These are phyloP conservation scores for Drosophila antonietae DNA, from an alignment of 2,888 invertebrate genomes.

Conservation along the genomic window DNA sequence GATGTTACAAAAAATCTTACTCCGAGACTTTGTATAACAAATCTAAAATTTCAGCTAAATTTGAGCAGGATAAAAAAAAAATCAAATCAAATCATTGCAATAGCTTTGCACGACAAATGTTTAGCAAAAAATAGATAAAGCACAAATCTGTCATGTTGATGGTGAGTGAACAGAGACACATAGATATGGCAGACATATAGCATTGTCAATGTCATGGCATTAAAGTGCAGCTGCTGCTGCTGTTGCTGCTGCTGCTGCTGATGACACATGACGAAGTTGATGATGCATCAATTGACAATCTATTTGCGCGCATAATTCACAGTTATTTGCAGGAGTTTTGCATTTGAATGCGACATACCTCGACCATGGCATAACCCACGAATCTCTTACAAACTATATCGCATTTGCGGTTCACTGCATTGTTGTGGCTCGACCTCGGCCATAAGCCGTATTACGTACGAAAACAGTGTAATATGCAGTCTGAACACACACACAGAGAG, in stretches of 20 bases:
- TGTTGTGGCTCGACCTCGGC: constrained; percentile 20
- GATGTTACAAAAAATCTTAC: neutral
- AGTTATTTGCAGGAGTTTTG: constrained; percentile 36
- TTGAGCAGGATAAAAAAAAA: neutral
- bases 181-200: neutral
- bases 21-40: neutral
- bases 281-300: constrained; percentile 47
- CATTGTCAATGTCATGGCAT: constrained; percentile 1
- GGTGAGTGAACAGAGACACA: neutral
- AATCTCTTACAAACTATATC: constrained; percentile 17
- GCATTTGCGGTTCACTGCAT: constrained; percentile 32
- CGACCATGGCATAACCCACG: neutral
- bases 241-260: constrained; percentile 25
- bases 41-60: neutral
- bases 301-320: constrained; percentile 38
- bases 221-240: constrained; percentile 12
- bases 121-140: neutral
- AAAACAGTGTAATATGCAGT: constrained; percentile 23
- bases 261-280: constrained; percentile 33
- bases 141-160: constrained; percentile 4
- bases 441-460: neutral
- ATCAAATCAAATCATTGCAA: neutral
- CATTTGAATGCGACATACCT: constrained; percentile 13
- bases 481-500: neutral
- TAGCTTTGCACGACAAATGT: neutral